A percentile compares a stretch with the other conserved stretches of the same genome.
Conservation (phyloP, 2,888 invertebrate species). For the Zele albiditarsus region DNA sequence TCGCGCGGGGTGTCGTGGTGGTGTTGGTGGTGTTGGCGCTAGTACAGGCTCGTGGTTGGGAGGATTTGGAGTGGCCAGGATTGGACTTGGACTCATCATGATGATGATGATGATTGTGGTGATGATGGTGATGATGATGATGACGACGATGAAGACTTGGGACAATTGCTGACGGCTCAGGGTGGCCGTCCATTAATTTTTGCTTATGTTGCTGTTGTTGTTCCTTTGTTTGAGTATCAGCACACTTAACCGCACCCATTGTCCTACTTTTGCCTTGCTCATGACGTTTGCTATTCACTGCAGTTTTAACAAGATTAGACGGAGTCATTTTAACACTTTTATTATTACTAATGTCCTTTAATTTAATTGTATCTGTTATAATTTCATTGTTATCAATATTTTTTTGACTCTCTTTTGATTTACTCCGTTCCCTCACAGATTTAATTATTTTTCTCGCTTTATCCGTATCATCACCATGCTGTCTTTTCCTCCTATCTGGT, state of each 20-base stretch:
- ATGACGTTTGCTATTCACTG: constrained; percentile 78
- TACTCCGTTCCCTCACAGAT: background rate
- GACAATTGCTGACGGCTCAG: constrained; percentile 63
- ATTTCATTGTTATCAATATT: constrained; percentile 42
- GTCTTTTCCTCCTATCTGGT: constrained; percentile 73
- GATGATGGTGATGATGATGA: constrained; percentile 41
- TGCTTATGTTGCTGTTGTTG: constrained; percentile 2
- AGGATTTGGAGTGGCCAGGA: constrained; percentile 65
- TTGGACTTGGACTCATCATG: constrained; percentile 55
- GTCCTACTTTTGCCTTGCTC: constrained; percentile 75
- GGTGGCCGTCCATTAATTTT: constrained; percentile 65
- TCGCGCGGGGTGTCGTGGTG: constrained; percentile 74
- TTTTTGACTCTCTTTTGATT: constrained; percentile 49
- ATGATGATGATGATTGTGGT: constrained; percentile 45
- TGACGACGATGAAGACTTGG: constrained; percentile 45
- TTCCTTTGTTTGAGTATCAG: constrained; percentile 48
- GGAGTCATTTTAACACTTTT: constrained; percentile 74
- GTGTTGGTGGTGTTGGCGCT: constrained; percentile 72
- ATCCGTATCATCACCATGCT: constrained; percentile 41
- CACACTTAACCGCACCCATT: constrained; percentile 72
- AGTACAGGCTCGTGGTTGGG: constrained; percentile 71
- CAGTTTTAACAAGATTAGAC: constrained; percentile 79
- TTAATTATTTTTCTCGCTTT: constrained; percentile 11
- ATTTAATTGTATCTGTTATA: constrained; percentile 40
- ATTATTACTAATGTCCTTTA: constrained; percentile 57